A percentile compares a stretch with the other conserved stretches of the same genome.
phyloP scores from a whole-genome alignment of 2,797 vertebrate genomes.

The Cephalopachus bancanus region DNA sequence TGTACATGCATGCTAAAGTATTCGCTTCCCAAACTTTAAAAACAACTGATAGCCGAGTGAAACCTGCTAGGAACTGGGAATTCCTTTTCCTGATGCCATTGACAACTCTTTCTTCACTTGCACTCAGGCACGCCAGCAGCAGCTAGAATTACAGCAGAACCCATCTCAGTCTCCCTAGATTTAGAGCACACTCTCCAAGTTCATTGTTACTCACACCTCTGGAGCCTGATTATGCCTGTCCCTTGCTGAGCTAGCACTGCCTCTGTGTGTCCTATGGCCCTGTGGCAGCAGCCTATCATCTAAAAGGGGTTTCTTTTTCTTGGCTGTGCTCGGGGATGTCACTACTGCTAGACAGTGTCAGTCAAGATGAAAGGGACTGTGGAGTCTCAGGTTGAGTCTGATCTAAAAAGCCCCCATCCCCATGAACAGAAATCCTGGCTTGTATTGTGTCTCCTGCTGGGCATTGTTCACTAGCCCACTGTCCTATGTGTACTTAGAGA shows the following conservation, averaged over 20 bases:
- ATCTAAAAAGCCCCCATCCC: neutral
- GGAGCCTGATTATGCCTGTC: neutral
- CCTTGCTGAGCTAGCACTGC: neutral
- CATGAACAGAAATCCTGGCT: neutral
- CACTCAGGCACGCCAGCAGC: too few relatives aligned
- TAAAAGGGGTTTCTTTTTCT: neutral
- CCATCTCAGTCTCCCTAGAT: neutral
- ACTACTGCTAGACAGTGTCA: neutral
- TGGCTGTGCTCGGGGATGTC: neutral
- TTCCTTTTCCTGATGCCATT: neutral
- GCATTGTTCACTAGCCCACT: neutral
- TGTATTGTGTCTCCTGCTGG: neutral
- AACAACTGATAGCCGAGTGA: neutral
- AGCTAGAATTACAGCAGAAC: too few relatives aligned
- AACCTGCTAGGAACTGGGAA: neutral
- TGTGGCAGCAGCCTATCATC: neutral
- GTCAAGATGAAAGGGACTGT: neutral
- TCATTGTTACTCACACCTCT: neutral
- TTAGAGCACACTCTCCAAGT: neutral
- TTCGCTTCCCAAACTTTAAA: neutral
- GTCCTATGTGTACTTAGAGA: neutral
- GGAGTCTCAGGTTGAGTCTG: neutral
- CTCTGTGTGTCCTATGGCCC: neutral
- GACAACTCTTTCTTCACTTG: neutral
- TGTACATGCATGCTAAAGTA: neutral